These are phyloP conservation scores for Daubentonia madagascariensis DNA, from an alignment of 2,113 vertebrate genomes.

Conservation along the genomic window DNA sequence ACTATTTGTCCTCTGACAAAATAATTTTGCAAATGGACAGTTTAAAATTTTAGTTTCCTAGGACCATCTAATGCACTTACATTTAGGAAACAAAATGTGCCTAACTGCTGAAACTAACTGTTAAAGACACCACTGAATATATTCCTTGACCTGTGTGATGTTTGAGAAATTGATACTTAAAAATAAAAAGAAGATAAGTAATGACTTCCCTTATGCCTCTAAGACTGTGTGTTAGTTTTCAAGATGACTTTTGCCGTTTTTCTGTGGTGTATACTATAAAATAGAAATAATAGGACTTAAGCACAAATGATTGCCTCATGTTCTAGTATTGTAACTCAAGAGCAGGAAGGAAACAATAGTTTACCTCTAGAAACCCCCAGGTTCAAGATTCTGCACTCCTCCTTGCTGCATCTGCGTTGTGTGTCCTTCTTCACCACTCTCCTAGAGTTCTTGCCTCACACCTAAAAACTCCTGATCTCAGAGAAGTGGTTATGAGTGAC, in stretches of 20 bases:
- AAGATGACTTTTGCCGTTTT: slow-evolving; percentile 7
- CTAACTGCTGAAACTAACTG: not conserved
- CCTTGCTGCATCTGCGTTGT: not conserved
- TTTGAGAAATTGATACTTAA: not conserved
- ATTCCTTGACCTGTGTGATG: not conserved
- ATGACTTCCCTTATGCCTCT: not conserved
- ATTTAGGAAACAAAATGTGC: not conserved
- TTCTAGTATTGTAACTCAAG: not conserved
- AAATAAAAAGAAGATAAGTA: not conserved
- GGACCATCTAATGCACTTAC: not conserved
- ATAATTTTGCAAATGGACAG: not conserved
- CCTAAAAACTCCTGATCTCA: not conserved
- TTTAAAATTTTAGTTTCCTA: slow-evolving; percentile 29
- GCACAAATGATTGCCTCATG: not conserved
- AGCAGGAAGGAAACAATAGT: not conserved
- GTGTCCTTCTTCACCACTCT: not conserved
- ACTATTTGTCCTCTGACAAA: not conserved
- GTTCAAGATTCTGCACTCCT: not conserved
- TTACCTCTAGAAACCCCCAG: not conserved
- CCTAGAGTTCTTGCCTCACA: not conserved
- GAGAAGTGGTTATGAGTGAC: not conserved
- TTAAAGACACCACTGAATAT: not conserved
- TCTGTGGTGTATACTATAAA: not conserved
- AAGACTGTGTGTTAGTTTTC: not conserved
- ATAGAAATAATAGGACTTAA: slow-evolving; percentile 1